Base-by-base conservation (phyloP, 1,140 invertebrate species). In the Brachionus manjavacas region DNA sequence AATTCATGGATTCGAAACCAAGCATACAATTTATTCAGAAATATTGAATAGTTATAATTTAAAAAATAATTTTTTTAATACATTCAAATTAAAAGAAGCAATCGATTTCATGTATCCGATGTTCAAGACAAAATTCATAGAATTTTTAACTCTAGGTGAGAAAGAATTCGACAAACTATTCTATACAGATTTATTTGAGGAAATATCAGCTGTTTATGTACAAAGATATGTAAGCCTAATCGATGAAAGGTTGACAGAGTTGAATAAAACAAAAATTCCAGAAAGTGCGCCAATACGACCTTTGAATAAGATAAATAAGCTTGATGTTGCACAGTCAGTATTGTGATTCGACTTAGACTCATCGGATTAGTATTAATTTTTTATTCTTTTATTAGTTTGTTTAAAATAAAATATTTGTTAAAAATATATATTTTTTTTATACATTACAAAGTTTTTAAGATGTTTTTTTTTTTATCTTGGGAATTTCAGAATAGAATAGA, bases 111-210 rank as follows among this genome's bases (percentile, higher is more conserved):
- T 81, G 9, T 81, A 81, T 68, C 79, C 79, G 16, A 39, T 35
- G 25, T 60, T 20, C 39, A 68, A 81, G 12, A 60, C 49, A 9
- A 60, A 68, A 46, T 81, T 81, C 25, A 81, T n/a, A 12, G 39
- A 43, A 23, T 25, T 81, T 31, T 25, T 28, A 60, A 20, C 52
- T 64, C 55, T 46, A 12, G 79, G 79, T 28, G 79, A 81, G 41
- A 81, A 81, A 68, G 79, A 81, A 81, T 81, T 81, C 31, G 79
- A 81, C 16, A 81, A 64, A 11, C 43, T 64, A 25, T 81, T 81
- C 31, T 81, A 81, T 46, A 25, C 49, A 12, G 79, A 81, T 68
- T 81, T 81, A 46, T 81, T 12, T 46, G 79, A 81, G n/a, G 79
- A 81, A 66, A n/a, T 81, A 31, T 43, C 49, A 16, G 20, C 35